These are phyloP conservation scores for Hermaeophaga mercurialis DNA, from an alignment of 2,888 invertebrate genomes.

Conservation along the genomic window DNA sequence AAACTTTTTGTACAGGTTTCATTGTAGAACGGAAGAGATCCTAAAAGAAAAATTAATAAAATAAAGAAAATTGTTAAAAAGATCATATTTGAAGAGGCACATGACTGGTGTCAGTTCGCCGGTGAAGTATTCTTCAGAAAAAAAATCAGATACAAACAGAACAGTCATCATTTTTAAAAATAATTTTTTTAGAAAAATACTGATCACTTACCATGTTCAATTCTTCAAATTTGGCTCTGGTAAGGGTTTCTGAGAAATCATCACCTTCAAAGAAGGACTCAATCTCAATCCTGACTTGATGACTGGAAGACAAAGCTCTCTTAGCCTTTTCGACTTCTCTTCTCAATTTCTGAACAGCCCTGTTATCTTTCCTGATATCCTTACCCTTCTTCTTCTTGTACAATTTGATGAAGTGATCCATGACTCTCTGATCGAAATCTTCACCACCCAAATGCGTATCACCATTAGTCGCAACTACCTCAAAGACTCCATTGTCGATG, in stretches of 20 bases:
- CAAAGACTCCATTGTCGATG: slow-evolving; percentile 98
- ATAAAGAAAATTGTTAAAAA: background rate
- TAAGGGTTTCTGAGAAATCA: slow-evolving; percentile 97
- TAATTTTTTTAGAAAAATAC: background rate
- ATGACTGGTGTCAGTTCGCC: background rate
- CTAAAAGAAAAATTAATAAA: too few species aligned
- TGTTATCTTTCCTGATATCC: slow-evolving; percentile 87
- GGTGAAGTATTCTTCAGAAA: background rate
- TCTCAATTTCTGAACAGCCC: slow-evolving; percentile 94
- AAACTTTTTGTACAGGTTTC: slow-evolving; percentile 93
- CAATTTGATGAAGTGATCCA: slow-evolving; percentile 95
- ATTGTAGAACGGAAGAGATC: slow-evolving; percentile 88
- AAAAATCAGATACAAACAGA: background rate
- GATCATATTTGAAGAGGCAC: too few species aligned
- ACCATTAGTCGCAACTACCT: slow-evolving; percentile 87
- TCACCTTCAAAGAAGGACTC: slow-evolving; percentile 98
- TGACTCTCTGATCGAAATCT: slow-evolving; percentile 97
- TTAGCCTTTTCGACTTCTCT: slow-evolving; percentile 98
- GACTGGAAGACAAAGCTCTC: slow-evolving; percentile 90
- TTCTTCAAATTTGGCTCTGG: slow-evolving; percentile 98
- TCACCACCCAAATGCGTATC: slow-evolving; percentile 99
- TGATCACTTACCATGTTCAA: slow-evolving; percentile 83
- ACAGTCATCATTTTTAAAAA: background rate
- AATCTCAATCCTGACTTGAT: slow-evolving; percentile 97
- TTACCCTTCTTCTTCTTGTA: slow-evolving; percentile 99